Base-by-base conservation (phyloP, 2,113 vertebrate genomes). In the Eublepharis macularius region DNA sequence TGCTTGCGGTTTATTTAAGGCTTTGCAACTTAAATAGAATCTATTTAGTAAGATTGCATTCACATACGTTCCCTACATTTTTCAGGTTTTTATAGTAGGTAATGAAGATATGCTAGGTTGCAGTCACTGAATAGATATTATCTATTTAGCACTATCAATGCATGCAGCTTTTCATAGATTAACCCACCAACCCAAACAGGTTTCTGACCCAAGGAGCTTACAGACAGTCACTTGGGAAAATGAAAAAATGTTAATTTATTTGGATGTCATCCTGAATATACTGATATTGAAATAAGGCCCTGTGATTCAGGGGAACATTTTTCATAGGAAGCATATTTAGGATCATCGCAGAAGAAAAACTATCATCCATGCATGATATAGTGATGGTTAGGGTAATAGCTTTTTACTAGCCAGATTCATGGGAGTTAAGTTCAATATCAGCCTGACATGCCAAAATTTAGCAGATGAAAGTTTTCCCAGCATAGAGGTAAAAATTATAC, bases 11-110 rank as follows among this genome's bases (percentile, higher is more conserved):
- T 14, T 17, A 87, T 49, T 74, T 86, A 76, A 13, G 80, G 78
- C 72, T 4, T 21, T 83, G 17, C 36, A 86, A 91, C 54, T 72
- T 19, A 78, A 29, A 51, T 65, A 57, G 83, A 75, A 73, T 54
- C 6, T 51, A 19, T 11, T 76, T 60, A 77, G 41, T 81, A 36
- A 16, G n/a, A 3, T 19, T 89, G 60, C 80, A 60, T 34, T 36
- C 85, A 39, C 72, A 51, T 69, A 80, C 77, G 9, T 85, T 87
- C 36, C 21, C 9, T 73, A 70, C 47, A 45, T 45, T 54, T 41
- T 79, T 79, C 10, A 34, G 39, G 1, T 54, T 74, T n/a, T 14
- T 72, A 84, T 19, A 0, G 2, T 45, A 13, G 3, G 78, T 72
- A 51, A 1, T 65, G 80, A 4, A 82, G 77, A 78, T 0, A 0